Percentiles rank a stretch among this genome's conserved stretches.
phyloP scores from a whole-genome alignment of 37 sponge, comb jelly and placozoan genomes.

The Chondrilla cf. caribensis region DNA sequence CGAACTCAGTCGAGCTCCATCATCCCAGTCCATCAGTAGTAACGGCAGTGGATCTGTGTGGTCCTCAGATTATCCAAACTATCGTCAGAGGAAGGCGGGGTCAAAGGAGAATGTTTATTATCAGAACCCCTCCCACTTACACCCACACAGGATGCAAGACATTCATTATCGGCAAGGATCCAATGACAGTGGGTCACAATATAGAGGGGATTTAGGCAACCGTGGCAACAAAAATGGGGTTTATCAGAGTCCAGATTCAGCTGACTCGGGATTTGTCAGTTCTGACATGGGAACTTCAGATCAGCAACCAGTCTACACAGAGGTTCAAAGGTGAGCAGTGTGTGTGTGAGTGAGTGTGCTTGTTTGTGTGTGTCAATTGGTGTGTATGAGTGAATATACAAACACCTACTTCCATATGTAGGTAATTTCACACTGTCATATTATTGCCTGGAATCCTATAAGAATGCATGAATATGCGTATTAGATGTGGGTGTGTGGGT shows the following conservation, averaged over 20 bases:
- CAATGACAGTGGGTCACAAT: neutral
- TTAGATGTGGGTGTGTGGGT: too few species aligned
- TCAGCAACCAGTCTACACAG: neutral
- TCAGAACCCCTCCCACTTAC: neutral
- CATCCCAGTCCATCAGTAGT: slow-evolving; percentile 3
- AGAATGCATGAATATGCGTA: too few species aligned
- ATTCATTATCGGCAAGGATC: neutral
- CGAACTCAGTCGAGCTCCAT: slow-evolving; percentile 8
- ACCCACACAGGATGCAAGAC: neutral
- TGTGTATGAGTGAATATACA: neutral
- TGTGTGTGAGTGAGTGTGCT: slow-evolving; percentile 23
- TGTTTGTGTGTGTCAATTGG: slow-evolving; percentile 14
- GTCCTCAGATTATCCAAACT: neutral
- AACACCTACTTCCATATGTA: neutral
- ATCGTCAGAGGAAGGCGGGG: neutral
- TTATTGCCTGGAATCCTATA: too few species aligned
- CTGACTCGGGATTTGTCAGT: neutral
- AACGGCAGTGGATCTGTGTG: neutral
- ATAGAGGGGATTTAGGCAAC: slow-evolving; percentile 4
- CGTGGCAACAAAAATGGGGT: neutral
- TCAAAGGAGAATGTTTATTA: neutral
- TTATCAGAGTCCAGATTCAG: slow-evolving; percentile 19
- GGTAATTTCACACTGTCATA: too few species aligned
- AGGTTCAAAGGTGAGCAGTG: neutral
- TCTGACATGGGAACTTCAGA: too few species aligned